These are phyloP conservation scores for Okamejei kenojei DNA, from an alignment of 2,797 vertebrate species.

Conservation along the genomic window DNA sequence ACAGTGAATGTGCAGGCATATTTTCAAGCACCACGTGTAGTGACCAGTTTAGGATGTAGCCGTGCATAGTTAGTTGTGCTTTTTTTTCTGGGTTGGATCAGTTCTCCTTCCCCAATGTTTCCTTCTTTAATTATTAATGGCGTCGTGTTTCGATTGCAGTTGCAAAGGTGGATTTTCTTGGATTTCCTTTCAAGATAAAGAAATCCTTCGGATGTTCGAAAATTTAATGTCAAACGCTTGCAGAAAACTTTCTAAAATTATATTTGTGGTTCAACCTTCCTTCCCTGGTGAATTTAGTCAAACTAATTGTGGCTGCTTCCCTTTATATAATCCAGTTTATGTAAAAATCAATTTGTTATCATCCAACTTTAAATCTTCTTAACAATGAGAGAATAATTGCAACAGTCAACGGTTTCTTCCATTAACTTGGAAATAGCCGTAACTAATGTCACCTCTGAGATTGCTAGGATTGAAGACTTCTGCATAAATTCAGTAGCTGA, in stretches of 20 bases:
- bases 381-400: background rate
- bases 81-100: no score
- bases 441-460: background rate
- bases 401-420: background rate
- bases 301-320: background rate
- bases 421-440: background rate
- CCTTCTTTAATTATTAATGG: no score
- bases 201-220: no score
- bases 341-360: background rate
- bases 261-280: background rate
- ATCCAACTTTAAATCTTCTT: background rate
- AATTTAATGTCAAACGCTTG: no score
- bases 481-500: background rate
- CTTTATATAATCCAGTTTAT: background rate
- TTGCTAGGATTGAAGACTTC: background rate
- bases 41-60: no score
- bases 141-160: no score
- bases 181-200: no score
- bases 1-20: background rate
- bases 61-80: no score
- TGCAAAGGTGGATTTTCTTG: no score
- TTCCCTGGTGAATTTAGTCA: background rate
- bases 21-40: background rate
- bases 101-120: no score
- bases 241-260: background rate